Percentiles rank a stretch among this genome's conserved stretches.
phyloP scores from a whole-genome alignment of 1,140 invertebrate species.

The Grapholita molesta region DNA sequence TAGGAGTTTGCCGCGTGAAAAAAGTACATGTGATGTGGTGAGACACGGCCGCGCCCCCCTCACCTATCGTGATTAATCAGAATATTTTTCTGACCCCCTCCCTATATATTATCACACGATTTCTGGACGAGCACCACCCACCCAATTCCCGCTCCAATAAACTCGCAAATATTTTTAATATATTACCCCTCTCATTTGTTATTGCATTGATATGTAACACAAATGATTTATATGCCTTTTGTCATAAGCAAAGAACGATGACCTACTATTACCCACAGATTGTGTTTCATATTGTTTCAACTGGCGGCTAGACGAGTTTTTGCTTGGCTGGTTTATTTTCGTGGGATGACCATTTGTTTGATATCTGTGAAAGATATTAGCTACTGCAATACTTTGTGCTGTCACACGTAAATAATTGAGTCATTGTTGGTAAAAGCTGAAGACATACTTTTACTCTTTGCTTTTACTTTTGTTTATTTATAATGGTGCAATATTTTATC shows the following conservation, averaged over 20 bases:
- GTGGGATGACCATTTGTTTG: constrained; percentile 26
- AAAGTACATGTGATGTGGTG: too few species aligned
- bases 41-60: too few species aligned
- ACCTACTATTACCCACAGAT: constrained; percentile 34
- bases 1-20: too few species aligned
- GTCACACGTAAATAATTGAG: constrained; percentile 31
- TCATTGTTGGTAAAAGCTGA: constrained; percentile 23
- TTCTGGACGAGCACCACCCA: constrained; percentile 14
- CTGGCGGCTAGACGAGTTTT: constrained; percentile 23
- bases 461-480: constrained; percentile 8
- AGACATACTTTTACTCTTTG: constrained; percentile 32
- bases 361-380: constrained; percentile 34
- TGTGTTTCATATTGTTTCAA: constrained; percentile 29
- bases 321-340: constrained; percentile 29
- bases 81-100: too few species aligned
- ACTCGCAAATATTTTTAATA: constrained; percentile 52
- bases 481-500: background rate
- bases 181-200: constrained; percentile 44
- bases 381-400: constrained; percentile 28
- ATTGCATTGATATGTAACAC: constrained; percentile 53
- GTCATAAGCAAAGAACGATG: constrained; percentile 43
- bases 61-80: too few species aligned
- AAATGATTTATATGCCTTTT: constrained; percentile 60
- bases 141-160: constrained; percentile 32
- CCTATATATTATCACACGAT: background rate